A percentile compares a stretch with the other conserved stretches of the same genome.
Conservation (phyloP, 1,140 invertebrate genomes). For the Drosophila ironensis region DNA sequence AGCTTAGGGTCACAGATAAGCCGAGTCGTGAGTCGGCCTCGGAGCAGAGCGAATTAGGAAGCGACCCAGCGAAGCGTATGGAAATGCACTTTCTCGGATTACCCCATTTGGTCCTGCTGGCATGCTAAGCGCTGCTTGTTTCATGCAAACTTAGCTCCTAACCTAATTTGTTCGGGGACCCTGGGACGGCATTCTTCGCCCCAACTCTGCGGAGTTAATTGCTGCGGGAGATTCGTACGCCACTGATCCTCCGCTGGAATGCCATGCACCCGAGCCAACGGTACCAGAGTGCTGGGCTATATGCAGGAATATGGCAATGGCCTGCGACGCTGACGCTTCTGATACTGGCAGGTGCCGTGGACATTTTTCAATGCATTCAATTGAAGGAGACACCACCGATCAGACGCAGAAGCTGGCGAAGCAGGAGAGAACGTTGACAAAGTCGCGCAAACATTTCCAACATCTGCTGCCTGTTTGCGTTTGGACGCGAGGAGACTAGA, state of each 20-base stretch:
- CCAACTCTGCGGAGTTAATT: conserved; percentile 51
- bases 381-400: conserved; percentile 25
- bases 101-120: conserved; percentile 7
- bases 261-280: conserved; percentile 35
- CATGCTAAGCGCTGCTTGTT: conserved; percentile 29
- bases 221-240: conserved; percentile 14
- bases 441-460: conserved; percentile 68
- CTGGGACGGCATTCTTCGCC: conserved; percentile 14
- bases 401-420: conserved; percentile 21
- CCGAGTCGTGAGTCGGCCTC: conserved; percentile 50
- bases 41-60: conserved; percentile 22
- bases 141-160: conserved; percentile 55
- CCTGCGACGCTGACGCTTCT: conserved; percentile 15
- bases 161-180: conserved; percentile 50
- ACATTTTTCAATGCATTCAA: conserved; percentile 62
- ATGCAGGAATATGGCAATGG: neutral
- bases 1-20: conserved; percentile 34
- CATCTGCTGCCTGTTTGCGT: conserved; percentile 56
- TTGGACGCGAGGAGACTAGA: conserved; percentile 14
- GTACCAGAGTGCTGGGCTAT: conserved; percentile 32
- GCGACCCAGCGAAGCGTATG: conserved; percentile 37
- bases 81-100: conserved; percentile 62
- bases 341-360: conserved; percentile 56
- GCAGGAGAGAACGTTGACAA: conserved; percentile 47
- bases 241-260: conserved; percentile 11